Base-by-base conservation (phyloP, 2,888 invertebrate genomes). In the Pyrochroa serraticornis region DNA sequence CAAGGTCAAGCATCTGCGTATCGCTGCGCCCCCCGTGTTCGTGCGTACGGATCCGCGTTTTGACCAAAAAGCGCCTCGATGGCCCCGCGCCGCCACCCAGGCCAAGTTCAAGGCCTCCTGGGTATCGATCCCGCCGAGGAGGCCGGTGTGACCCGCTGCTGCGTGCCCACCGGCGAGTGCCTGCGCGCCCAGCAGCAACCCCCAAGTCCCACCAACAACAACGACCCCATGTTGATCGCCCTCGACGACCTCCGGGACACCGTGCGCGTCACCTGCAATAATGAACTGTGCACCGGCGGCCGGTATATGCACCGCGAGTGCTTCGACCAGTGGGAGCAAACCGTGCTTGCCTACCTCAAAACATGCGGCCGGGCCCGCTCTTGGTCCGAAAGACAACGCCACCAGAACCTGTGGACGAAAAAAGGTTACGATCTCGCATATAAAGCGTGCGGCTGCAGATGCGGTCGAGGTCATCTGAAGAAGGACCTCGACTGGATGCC, bases 331-430 rank as follows among this genome's bases (percentile, higher is more conserved):
- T 97, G 95, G 95, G 96, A 97, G 81, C 89, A 89, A 78, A 86
- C 90, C 34, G 92, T 97, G 55, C 83, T 97, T 67, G 89, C 91
- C 48, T 94, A 93, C 75, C 83, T 97, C 60, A 93, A 95, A 78
- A 90, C 92, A 33, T 93, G 93, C 81, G 95, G 95, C 45, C 83
- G 96, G 33, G 95, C 96, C 2, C 84, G 96, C 13, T 93, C 92
- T 66, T 97, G 97, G 97, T 95, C 95, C 34, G 96, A 97, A 77
- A 86, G 95, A 56, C 97, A 97, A 79, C 86, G 96, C 30, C 88
- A 91, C 71, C 96, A 97, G 82, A 97, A 97, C 80, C 82, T 97
- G 57, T 97, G 97, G 97, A 95, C 96, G 53, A 97, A 97, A 81
- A 96, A 96, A 80, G 97, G 97, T 49, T 97, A 97, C 82, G 97